These are phyloP conservation scores for Bolinopsis microptera DNA, from an alignment of 37 sponge, comb jelly and placozoan genomes.

Conservation along the genomic window DNA sequence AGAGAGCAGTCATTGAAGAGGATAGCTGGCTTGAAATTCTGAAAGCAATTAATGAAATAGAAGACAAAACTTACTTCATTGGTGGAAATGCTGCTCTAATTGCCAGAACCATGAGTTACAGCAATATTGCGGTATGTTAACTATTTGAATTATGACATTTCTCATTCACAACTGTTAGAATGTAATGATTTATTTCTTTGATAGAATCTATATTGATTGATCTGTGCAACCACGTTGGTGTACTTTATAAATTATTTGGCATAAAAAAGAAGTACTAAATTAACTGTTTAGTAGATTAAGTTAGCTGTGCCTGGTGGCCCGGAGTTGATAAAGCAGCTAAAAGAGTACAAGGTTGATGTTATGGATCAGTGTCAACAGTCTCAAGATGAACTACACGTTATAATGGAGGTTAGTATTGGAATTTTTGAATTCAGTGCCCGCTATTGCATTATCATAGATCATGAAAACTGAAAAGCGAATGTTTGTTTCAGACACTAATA, in stretches of 20 bases:
- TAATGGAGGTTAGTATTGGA: conserved; percentile 71
- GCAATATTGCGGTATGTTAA: not conserved
- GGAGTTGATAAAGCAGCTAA: conserved; percentile 69
- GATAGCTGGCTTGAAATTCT: conserved; percentile 71
- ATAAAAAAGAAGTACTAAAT: no score
- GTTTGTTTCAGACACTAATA: no score
- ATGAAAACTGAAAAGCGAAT: no score
- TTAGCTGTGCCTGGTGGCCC: conserved; percentile 79
- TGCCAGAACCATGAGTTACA: conserved; percentile 72
- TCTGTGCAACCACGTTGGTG: no score
- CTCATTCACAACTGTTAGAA: no score
- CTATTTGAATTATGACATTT: no score
- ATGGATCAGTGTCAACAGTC: conserved; percentile 37
- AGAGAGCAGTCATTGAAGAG: conserved; percentile 69
- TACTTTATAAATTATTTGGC: no score
- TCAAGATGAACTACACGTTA: conserved; percentile 87
- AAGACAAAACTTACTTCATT: conserved; percentile 69
- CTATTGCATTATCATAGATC: not conserved
- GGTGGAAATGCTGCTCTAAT: conserved; percentile 95
- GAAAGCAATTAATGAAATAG: conserved; percentile 48
- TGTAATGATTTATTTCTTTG: no score
- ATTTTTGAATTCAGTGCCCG: not conserved
- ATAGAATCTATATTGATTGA: no score
- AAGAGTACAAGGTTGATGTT: conserved; percentile 53
- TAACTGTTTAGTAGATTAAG: not conserved